Conservation (phyloP, 2,888 invertebrate species). For the Drosophila helvetica region DNA sequence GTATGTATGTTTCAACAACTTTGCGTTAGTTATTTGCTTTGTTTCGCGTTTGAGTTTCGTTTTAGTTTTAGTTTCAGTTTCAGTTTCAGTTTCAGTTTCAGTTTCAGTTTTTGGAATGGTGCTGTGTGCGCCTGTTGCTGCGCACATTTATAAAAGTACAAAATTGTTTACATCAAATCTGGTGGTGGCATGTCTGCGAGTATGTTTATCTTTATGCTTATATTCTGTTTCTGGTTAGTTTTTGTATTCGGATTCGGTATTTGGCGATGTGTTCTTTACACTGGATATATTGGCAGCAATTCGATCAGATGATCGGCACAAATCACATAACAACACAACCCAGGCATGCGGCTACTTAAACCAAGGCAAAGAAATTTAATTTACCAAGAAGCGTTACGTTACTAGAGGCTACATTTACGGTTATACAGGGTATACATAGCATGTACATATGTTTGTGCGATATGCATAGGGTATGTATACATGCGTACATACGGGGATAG, state of each 20-base stretch:
- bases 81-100: neutral
- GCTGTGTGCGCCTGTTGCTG: constrained; percentile 37
- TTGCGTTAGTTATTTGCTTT: constrained; percentile 37
- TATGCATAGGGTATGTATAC: constrained; percentile 63
- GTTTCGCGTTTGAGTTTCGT: constrained; percentile 11
- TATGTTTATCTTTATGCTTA: constrained; percentile 17
- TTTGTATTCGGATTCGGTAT: constrained; percentile 40
- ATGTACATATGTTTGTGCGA: constrained; percentile 54
- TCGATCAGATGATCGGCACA: constrained; percentile 36
- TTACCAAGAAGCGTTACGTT: constrained; percentile 65
- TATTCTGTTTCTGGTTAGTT: neutral
- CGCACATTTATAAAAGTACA: constrained; percentile 70
- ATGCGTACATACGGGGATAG: constrained; percentile 15
- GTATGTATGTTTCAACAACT: constrained; percentile 64
- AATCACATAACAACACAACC: constrained; percentile 44
- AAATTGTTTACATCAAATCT: constrained; percentile 54
- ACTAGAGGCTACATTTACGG: constrained; percentile 57
- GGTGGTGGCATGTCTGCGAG: constrained; percentile 11
- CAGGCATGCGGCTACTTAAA: constrained; percentile 47
- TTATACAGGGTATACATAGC: constrained; percentile 33
- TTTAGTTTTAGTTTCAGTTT: constrained; percentile 13
- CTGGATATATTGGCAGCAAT: constrained; percentile 61
- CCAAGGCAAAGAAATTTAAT: constrained; percentile 62
- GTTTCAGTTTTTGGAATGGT: constrained; percentile 63
- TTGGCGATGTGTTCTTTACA: constrained; percentile 63